phyloP scores from a whole-genome alignment of 2,113 vertebrate genomes.

The Paradisaea rubra region DNA sequence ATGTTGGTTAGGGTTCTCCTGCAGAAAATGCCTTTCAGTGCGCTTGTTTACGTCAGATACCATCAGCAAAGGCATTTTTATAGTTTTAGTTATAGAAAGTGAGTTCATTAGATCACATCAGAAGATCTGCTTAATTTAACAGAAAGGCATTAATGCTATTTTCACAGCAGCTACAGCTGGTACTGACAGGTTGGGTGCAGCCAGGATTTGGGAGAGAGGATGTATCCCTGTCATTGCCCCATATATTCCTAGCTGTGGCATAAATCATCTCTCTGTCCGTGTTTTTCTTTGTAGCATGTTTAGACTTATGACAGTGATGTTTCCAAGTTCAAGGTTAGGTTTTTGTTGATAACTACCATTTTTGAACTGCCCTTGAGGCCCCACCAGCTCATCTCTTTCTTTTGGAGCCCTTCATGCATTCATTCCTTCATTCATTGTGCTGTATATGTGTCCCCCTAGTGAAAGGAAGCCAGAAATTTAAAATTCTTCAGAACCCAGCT shows the following conservation, averaged over 20 bases:
- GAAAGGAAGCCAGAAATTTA: neutral
- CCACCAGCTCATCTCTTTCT: neutral
- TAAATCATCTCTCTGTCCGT: rapidly evolving
- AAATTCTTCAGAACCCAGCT: neutral
- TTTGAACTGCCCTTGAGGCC: neutral
- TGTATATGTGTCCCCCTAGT: neutral
- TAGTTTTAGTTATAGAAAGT: neutral
- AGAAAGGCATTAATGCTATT: neutral
- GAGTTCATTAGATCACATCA: neutral
- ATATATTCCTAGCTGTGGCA: neutral
- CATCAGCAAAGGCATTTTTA: neutral
- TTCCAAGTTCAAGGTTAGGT: neutral
- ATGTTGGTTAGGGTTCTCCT: neutral
- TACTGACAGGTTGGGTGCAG: neutral
- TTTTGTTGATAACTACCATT: neutral
- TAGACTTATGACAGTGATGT: neutral
- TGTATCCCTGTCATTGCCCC: neutral
- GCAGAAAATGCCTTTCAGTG: neutral
- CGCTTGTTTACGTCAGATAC: neutral
- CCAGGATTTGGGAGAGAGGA: neutral
- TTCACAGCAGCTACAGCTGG: neutral
- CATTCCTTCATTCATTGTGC: neutral
- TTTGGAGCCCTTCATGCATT: neutral
- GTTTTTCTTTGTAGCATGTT: neutral
- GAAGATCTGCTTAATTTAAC: neutral